These are phyloP conservation scores for Eubucco bourcierii DNA, from an alignment of 2,113 vertebrate species.

Conservation along the genomic window DNA sequence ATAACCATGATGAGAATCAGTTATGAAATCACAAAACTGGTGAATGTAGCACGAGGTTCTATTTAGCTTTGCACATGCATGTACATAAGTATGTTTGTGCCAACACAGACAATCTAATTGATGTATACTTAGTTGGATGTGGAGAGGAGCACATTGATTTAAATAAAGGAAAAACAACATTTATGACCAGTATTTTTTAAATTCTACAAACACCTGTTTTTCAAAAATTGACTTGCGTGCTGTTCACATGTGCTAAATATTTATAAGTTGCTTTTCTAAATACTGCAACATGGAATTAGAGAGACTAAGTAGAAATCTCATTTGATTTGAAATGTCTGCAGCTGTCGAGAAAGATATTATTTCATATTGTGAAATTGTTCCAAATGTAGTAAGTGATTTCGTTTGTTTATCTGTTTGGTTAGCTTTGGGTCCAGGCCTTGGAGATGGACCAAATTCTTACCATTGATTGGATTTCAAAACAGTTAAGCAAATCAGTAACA, in stretches of 20 bases:
- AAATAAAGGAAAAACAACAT: neutral
- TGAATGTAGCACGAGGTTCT: neutral
- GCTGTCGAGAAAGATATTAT: neutral
- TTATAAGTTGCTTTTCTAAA: neutral
- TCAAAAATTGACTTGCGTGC: neutral
- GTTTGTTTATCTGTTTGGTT: neutral
- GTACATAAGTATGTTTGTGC: neutral
- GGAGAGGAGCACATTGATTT: neutral
- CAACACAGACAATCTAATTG: neutral
- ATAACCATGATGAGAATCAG: conserved; percentile 9
- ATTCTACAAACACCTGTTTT: neutral
- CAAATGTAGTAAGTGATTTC: neutral
- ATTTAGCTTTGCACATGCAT: neutral
- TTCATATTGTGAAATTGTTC: neutral
- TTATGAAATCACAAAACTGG: neutral
- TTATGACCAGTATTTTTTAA: neutral
- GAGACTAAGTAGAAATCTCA: neutral
- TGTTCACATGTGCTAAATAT: neutral
- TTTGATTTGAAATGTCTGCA: neutral
- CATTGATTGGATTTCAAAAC: neutral
- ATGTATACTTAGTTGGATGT: neutral
- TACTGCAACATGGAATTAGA: neutral
- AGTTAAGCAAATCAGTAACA: neutral
- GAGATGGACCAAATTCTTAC: neutral
- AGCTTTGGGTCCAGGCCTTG: neutral